Conservation (phyloP, 1,140 invertebrate genomes). For the Tetraneura akinire region DNA sequence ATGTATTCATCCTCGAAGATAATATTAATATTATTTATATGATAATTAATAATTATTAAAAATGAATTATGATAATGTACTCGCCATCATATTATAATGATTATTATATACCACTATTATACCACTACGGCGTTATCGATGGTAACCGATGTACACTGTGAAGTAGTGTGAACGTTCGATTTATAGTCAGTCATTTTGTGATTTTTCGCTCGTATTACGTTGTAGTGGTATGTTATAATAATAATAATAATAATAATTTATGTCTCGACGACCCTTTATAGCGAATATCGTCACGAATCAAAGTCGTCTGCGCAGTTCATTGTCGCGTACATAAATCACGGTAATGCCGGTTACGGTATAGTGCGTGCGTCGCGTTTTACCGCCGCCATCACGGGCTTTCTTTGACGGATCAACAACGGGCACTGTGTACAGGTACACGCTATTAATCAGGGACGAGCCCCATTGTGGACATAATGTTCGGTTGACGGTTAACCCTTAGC, state of each 20-base stretch:
- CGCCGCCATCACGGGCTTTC: background rate
- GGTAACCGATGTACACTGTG: too few species aligned
- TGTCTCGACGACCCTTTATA: background rate
- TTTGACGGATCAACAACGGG: slow-evolving; percentile 43
- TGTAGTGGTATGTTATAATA: background rate
- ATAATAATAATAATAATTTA: too few species aligned
- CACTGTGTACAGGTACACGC: slow-evolving; percentile 13
- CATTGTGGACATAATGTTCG: slow-evolving; percentile 44
- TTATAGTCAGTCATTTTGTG: too few species aligned
- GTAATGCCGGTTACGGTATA: slow-evolving; percentile 11
- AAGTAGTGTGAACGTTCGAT: too few species aligned
- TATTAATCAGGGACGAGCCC: slow-evolving; percentile 44
- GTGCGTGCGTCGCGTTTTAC: background rate
- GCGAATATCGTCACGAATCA: slow-evolving; percentile 28
- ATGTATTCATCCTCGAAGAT: too few species aligned
- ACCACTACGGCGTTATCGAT: too few species aligned
- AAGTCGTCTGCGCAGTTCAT: background rate
- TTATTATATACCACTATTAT: too few species aligned
- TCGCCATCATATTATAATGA: too few species aligned
- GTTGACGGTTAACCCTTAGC: slow-evolving; percentile 29
- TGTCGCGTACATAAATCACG: slow-evolving; percentile 36
- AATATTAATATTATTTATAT: too few species aligned
- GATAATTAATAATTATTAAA: too few species aligned
- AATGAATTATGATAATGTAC: too few species aligned
- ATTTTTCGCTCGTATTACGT: too few species aligned